Percentiles rank a stretch among this genome's conserved stretches.
These are phyloP conservation scores for Zaprionus inermis DNA, from an alignment of 1,140 invertebrate genomes.

Conservation along the genomic window DNA sequence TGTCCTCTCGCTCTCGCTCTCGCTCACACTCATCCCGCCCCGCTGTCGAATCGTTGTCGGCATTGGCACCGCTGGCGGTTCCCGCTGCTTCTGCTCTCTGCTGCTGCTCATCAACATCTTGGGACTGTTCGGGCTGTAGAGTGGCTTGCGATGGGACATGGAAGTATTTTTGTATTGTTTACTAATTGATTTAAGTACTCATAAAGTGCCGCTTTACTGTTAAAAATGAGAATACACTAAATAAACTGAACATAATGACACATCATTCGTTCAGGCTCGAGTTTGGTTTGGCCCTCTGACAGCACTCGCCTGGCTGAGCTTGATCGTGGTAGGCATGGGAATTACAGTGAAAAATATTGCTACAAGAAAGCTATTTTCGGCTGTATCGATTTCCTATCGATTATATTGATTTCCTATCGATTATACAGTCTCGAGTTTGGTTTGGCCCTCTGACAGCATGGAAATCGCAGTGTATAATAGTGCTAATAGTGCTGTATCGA, in stretches of 20 bases:
- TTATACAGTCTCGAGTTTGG: neutral
- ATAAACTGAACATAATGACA: neutral
- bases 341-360: neutral
- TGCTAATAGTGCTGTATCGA: too few relatives aligned
- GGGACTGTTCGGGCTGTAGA: neutral
- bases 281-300: neutral
- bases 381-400: too few relatives aligned
- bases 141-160: slow-evolving; percentile 25
- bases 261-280: neutral
- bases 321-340: neutral
- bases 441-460: neutral
- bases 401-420: too few relatives aligned
- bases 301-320: neutral
- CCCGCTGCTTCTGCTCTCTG: neutral
- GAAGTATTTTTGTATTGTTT: neutral
- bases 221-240: neutral
- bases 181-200: neutral
- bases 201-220: neutral
- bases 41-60: neutral
- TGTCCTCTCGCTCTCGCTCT: neutral
- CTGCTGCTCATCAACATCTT: neutral
- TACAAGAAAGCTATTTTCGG: too few relatives aligned
- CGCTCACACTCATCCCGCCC: neutral
- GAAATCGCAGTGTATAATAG: neutral
- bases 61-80: neutral